Percentiles rank a stretch among this genome's conserved stretches.
These are phyloP conservation scores for Bombus confusus DNA, from an alignment of 1,140 invertebrate genomes.

Conservation along the genomic window DNA sequence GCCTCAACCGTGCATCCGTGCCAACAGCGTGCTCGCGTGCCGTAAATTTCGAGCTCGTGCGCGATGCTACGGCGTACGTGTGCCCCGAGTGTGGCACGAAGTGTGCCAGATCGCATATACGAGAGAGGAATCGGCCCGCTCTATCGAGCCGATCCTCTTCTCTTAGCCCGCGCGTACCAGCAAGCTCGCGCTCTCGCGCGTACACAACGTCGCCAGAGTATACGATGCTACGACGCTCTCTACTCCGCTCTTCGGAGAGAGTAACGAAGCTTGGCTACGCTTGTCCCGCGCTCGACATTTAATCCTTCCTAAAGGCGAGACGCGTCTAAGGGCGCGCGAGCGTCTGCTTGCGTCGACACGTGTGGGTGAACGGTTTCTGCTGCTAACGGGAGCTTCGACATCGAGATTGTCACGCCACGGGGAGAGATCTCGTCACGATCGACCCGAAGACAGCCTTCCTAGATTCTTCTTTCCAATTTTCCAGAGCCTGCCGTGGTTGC, in stretches of 20 bases:
- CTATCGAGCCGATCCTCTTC: slow-evolving; percentile 18
- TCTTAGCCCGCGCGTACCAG: background rate
- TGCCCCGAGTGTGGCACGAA: slow-evolving; percentile 77
- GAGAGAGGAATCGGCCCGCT: slow-evolving; percentile 10
- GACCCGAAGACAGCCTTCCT: slow-evolving; percentile 35
- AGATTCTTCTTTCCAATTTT: slow-evolving; percentile 5
- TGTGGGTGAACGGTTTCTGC: slow-evolving; percentile 40
- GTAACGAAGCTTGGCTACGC: slow-evolving; percentile 14
- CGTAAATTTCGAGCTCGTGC: slow-evolving; percentile 81
- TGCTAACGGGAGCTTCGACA: slow-evolving; percentile 54
- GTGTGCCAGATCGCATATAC: slow-evolving; percentile 71
- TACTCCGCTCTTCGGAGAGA: background rate
- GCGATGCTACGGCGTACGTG: slow-evolving; percentile 78
- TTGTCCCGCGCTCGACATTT: slow-evolving; percentile 57
- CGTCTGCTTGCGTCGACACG: slow-evolving; percentile 30
- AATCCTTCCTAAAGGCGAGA: slow-evolving; percentile 48
- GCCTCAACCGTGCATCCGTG: slow-evolving; percentile 63
- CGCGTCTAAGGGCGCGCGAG: slow-evolving; percentile 28
- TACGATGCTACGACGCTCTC: slow-evolving; percentile 1
- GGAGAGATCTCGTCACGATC: slow-evolving; percentile 48
- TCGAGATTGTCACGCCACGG: slow-evolving; percentile 56
- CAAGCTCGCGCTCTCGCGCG: background rate
- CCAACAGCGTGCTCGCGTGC: slow-evolving; percentile 78
- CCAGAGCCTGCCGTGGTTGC: background rate
- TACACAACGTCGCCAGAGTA: too few species aligned